Evolutionary conservation across 2,797 vertebrate species (phyloP), one percentile per base, ranked within the genome.

Genomic region (Hybognathus amarus): DNA sequence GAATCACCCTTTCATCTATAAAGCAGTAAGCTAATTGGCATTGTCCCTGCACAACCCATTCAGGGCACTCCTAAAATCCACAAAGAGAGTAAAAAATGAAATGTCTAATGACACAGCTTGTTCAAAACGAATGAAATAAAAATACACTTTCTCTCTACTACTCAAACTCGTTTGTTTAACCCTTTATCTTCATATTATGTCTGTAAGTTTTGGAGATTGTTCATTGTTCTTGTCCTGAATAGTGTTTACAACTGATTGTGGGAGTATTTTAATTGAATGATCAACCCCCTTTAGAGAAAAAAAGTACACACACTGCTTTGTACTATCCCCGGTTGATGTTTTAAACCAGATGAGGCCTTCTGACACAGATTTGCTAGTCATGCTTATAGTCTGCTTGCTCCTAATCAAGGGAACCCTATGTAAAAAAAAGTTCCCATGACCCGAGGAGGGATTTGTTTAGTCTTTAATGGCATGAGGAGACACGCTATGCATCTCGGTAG

Each of bases 271-370:
- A 22, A 85, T 80, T 36, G 66, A 33, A 80, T 52, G 27, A 69
- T 63, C 12, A 33, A 45, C 6, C 11, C 20, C 3, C 38, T 61
- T 69, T 59, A 22, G 24, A 61, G 36, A 36, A 47, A 24, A 71
- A 78, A n/a, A 47, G 24, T 7, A 52, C 42, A 18, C 45, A 24
- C 38, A 27, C 38, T 36, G 40, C 56, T 73, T 79, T 50, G 90
- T 91, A 88, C 84, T 83, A 84, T 67, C 70, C 79, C 70, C 42
- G 74, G 70, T 87, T 82, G 83, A 93, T 87, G 88, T 92, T 92
- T 90, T 91, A 88, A 79, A 82, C 83, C 82, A 63, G 82, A 87
- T 82, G 80, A 71, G 84, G 88, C 83, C 79, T 87, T 80, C 67
- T 80, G 71, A 30, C 15, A 20, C 54, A 50, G 38, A 47, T 61